phyloP scores from a whole-genome alignment of 2,888 invertebrate species.

The Oxytorus armatus region DNA sequence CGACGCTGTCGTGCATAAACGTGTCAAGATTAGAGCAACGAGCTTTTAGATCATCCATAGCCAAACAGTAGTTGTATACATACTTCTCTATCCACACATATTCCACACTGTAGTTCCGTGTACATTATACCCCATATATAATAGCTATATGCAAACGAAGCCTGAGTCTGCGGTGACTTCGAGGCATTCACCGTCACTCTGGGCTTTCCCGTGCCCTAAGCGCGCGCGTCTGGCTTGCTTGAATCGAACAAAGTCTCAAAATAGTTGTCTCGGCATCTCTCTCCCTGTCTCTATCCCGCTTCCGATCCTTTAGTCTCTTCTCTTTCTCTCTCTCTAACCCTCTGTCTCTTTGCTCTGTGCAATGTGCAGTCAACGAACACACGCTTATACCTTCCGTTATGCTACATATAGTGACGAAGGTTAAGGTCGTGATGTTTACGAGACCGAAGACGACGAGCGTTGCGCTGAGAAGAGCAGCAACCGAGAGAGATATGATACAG shows the following conservation, averaged over 20 bases:
- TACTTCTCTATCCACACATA: slow-evolving; percentile 20
- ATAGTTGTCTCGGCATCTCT: slow-evolving; percentile 66
- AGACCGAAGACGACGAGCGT: slow-evolving; percentile 31
- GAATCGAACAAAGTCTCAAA: slow-evolving; percentile 68
- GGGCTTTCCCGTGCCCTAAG: slow-evolving; percentile 48
- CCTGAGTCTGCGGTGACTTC: neutral
- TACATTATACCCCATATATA: neutral
- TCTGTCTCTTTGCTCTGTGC: neutral
- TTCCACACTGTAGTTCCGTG: neutral
- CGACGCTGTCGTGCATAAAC: slow-evolving; percentile 54
- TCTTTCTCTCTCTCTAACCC: slow-evolving; percentile 57
- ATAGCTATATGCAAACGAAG: neutral
- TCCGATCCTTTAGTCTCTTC: no score
- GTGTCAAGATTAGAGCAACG: slow-evolving; percentile 62
- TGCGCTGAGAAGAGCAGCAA: slow-evolving; percentile 58
- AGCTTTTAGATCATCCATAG: slow-evolving; percentile 14
- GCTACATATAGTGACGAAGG: slow-evolving; percentile 52
- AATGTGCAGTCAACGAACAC: slow-evolving; percentile 41
- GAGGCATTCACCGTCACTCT: slow-evolving; percentile 34
- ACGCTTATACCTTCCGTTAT: slow-evolving; percentile 22
- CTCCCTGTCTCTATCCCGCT: slow-evolving; percentile 57
- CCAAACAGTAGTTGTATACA: neutral
- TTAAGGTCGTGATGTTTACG: slow-evolving; percentile 65
- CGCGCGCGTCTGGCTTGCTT: slow-evolving; percentile 54
- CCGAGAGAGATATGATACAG: slow-evolving; percentile 37